Evolutionary conservation across 2,888 invertebrate genomes (phyloP).

Genomic region (Sinohyriopsis cumingii): DNA sequence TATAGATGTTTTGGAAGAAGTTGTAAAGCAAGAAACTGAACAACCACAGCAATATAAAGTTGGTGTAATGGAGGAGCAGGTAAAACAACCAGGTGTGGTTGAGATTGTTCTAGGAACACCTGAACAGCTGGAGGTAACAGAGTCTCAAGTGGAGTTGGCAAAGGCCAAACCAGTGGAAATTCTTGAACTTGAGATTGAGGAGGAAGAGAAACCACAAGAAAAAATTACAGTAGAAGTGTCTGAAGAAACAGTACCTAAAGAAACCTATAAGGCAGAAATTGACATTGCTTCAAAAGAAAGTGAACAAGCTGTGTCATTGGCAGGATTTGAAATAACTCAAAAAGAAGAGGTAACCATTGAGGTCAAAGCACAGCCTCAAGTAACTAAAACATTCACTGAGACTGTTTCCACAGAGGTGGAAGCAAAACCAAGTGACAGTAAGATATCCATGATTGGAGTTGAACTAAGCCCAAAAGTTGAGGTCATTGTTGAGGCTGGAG

Average conservation of each 20-base stretch:
- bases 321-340: too few species aligned
- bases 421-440: slow-evolving; percentile 4
- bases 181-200: slow-evolving; percentile 28
- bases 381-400: not conserved
- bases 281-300: slow-evolving; percentile 9
- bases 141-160: slow-evolving; percentile 15
- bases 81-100: slow-evolving; percentile 24
- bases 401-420: slow-evolving; percentile 6
- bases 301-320: too few species aligned
- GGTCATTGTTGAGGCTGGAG: not conserved
- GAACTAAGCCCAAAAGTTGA: slow-evolving; percentile 1
- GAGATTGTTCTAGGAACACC: slow-evolving; percentile 24
- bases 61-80: slow-evolving; percentile 23
- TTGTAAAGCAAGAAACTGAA: slow-evolving; percentile 24
- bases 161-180: slow-evolving; percentile 23
- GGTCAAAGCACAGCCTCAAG: slow-evolving; percentile 6
- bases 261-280: slow-evolving; percentile 24
- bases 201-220: slow-evolving; percentile 24
- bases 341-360: not conserved
- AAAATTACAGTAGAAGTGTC: slow-evolving; percentile 29
- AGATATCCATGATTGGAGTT: slow-evolving; percentile 6
- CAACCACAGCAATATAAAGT: slow-evolving; percentile 24
- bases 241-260: slow-evolving; percentile 14
- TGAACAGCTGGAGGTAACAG: slow-evolving; percentile 15
- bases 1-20: slow-evolving; percentile 29